Conservation (phyloP, 2,797 vertebrate species). For the Corythornis leucogaster region DNA sequence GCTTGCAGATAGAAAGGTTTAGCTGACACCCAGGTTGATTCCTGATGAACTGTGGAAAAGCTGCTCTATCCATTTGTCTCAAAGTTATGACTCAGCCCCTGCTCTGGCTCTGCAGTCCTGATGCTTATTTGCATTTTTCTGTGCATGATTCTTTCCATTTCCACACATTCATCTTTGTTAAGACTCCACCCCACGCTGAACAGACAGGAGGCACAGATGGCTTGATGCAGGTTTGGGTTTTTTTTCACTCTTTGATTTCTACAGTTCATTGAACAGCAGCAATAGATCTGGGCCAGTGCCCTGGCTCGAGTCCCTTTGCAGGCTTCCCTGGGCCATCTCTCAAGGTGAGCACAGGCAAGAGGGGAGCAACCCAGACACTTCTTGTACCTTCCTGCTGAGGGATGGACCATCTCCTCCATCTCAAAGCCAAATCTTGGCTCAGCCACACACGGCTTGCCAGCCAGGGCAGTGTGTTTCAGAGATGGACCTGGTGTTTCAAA, state of each 20-base stretch:
- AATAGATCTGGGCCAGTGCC: neutral
- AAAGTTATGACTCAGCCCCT: neutral
- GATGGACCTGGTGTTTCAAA: fast-evolving
- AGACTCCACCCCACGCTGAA: conserved; percentile 10
- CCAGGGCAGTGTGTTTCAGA: fast-evolving
- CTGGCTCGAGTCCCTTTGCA: neutral
- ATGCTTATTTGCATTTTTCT: conserved; percentile 34
- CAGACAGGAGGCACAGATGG: conserved; percentile 40
- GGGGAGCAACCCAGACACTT: fast-evolving
- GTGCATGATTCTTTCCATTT: conserved; percentile 18
- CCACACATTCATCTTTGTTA: conserved; percentile 17
- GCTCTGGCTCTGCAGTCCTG: neutral
- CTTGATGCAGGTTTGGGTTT: neutral
- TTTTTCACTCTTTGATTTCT: conserved; percentile 19
- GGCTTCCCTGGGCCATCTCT: neutral
- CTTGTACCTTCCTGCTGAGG: fast-evolving
- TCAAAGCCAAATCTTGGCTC: neutral
- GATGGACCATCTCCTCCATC: neutral
- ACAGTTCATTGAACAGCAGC: conserved; percentile 6
- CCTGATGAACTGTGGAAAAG: neutral
- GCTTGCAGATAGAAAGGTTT: neutral
- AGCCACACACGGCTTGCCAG: fast-evolving
- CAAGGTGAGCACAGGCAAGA: too few relatives aligned
- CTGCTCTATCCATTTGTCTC: neutral
- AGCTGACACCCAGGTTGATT: neutral